phyloP scores from a whole-genome alignment of 1,140 invertebrate species.

The Apis florea region DNA sequence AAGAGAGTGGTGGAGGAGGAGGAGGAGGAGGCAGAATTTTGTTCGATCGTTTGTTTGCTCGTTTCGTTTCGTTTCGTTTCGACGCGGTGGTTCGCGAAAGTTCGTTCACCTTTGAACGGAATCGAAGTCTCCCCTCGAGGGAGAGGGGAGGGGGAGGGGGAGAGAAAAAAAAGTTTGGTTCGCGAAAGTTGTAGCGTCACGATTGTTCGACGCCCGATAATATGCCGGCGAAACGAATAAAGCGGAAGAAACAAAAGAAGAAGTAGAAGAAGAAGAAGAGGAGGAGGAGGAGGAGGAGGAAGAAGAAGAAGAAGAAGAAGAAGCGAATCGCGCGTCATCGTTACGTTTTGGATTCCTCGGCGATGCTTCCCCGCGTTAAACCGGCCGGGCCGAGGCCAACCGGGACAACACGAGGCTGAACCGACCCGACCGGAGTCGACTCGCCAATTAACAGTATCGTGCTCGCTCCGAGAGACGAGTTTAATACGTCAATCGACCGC shows the following conservation, averaged over 20 bases:
- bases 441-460: constrained; percentile 55
- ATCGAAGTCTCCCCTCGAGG: neutral
- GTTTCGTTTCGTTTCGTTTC: too few species aligned
- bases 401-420: neutral
- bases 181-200: too few species aligned
- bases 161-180: neutral
- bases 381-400: neutral
- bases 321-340: neutral
- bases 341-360: neutral
- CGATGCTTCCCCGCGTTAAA: constrained; percentile 21
- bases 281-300: too few species aligned
- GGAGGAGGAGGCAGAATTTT: too few species aligned
- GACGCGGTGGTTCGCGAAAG: neutral
- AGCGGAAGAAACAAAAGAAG: too few species aligned
- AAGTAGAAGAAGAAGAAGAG: neutral
- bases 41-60: too few species aligned
- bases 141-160: neutral
- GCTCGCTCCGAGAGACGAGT: constrained; percentile 27
- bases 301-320: neutral
- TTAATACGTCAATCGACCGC: constrained; percentile 35
- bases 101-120: neutral
- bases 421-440: neutral
- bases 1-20: too few species aligned
- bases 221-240: neutral
- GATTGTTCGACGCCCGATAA: neutral